Evolutionary conservation across 2,797 vertebrate species (phyloP), one percentile per base, ranked within the genome.

Genomic region (Chromobotia macracanthus): DNA sequence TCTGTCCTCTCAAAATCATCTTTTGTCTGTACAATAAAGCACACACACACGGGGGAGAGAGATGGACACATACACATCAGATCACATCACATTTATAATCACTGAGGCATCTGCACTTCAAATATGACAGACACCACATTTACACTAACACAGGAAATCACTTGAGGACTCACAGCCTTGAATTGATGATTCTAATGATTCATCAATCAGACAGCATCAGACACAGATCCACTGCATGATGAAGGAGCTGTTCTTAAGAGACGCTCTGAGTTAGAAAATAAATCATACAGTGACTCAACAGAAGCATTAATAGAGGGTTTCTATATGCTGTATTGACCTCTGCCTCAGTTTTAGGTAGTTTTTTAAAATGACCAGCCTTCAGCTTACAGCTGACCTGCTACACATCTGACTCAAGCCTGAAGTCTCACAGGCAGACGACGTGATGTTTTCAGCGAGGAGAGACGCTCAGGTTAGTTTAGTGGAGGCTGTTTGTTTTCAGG

Each of bases 381-480:
- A 48, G 64, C n/a, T 31, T 23, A 61, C 21, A 77, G 55, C n/a
- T 48, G 19, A 48, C n/a, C 28, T 70, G 58, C 13, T 55, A 72
- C 18, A 67, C 46, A 38, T 73, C 19, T 56, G 55, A 65, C 60
- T n/a, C 44, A 48, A 80, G 61, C 28, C 61, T 53, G 48, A 71
- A 71, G 75, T 74, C 50, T 58, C 18, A 58, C 25, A 41, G 46
- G 21, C 18, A 60, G 41, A 25, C 63, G 72, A 21, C 75, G 66
- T 79, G 38, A 66, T 55, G 16, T 18, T 12, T 16, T 19, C 38
- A 7, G n/a, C n/a, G 61, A 46, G 46, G 72, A 82, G 84, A 84
- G 87, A 89, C n/a, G 87, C 77, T 87, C 80, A 72, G 84, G 89
- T 91, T 92, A 89, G 80, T 92, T 92, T 90, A 91, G 82, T 85